Conservation (phyloP, 1,140 invertebrate species). For the Drosophila willistoni region DNA sequence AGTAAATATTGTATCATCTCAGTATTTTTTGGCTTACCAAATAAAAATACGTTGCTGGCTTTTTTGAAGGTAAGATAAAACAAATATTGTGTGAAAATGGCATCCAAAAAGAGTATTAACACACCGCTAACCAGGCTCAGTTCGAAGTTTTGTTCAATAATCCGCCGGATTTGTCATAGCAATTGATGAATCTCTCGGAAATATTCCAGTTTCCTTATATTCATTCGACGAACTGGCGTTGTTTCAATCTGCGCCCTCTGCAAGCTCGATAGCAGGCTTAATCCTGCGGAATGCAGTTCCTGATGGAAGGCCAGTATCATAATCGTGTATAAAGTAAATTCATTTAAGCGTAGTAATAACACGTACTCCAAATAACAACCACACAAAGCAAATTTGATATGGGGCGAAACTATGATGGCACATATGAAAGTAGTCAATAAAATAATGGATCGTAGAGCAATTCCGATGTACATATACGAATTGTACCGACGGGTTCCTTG, state of each 20-base stretch:
- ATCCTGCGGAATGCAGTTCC: conserved; percentile 35
- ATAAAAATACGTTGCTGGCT: no score
- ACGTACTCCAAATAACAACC: no score
- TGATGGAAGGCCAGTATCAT: conserved; percentile 46
- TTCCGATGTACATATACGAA: conserved; percentile 18
- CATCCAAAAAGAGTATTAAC: conserved; percentile 51
- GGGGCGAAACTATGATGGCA: no score
- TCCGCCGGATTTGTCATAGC: conserved; percentile 47
- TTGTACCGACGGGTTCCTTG: conserved; percentile 21
- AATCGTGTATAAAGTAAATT: conserved; percentile 42
- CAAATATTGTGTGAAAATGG: conserved; percentile 33
- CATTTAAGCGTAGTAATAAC: conserved; percentile 13
- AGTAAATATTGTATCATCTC: no score
- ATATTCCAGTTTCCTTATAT: conserved; percentile 26
- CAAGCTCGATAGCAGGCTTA: conserved; percentile 28
- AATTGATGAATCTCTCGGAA: conserved; percentile 37
- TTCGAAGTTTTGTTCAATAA: conserved; percentile 45
- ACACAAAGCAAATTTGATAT: no score
- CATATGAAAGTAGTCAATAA: no score
- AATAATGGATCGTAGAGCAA: no score
- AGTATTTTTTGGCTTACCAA: no score
- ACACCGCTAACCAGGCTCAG: conserved; percentile 39
- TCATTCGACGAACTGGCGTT: conserved; percentile 7
- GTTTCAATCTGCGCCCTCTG: conserved; percentile 25
- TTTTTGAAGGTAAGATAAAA: no score